Conservation (phyloP, 2,797 vertebrate genomes). For the Lacerta viridis region DNA sequence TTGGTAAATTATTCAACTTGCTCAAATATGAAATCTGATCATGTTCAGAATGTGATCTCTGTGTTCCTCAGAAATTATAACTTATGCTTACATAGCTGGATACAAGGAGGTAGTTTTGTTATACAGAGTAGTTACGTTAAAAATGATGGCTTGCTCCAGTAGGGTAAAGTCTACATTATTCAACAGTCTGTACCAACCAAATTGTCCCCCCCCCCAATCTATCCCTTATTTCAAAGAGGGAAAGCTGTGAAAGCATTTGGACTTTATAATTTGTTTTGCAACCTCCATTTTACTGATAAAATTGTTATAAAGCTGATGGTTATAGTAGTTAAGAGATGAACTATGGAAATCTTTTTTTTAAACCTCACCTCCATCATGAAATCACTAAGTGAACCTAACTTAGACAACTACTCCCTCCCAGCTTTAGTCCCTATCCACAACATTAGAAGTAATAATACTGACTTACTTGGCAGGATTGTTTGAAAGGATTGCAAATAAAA, state of each 20-base stretch:
- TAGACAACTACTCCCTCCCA: not conserved
- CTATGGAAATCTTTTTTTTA: not conserved
- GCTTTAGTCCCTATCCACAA: not conserved
- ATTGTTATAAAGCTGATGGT: not conserved
- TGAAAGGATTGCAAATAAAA: not conserved
- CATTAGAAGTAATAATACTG: not conserved
- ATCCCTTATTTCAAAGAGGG: constrained; percentile 31
- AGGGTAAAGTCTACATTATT: not conserved
- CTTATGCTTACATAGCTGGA: not conserved
- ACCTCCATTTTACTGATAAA: accelerated
- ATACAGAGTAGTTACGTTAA: not conserved
- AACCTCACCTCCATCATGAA: not conserved
- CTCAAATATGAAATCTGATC: constrained; percentile 22
- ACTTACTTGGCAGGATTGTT: not conserved
- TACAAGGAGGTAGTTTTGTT: not conserved
- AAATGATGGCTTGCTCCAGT: not conserved
- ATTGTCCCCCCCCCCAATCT: not conserved
- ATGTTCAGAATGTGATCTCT: constrained; percentile 17
- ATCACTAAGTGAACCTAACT: not conserved
- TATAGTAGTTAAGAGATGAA: not conserved
- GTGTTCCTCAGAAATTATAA: not conserved
- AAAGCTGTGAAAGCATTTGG: constrained; percentile 50
- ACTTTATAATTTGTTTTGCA: constrained; percentile 53
- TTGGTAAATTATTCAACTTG: not conserved
- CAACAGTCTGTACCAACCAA: not conserved